Evolutionary conservation across 2,797 vertebrate genomes (phyloP).

Genomic region (Chiloscyllium punctatum): DNA sequence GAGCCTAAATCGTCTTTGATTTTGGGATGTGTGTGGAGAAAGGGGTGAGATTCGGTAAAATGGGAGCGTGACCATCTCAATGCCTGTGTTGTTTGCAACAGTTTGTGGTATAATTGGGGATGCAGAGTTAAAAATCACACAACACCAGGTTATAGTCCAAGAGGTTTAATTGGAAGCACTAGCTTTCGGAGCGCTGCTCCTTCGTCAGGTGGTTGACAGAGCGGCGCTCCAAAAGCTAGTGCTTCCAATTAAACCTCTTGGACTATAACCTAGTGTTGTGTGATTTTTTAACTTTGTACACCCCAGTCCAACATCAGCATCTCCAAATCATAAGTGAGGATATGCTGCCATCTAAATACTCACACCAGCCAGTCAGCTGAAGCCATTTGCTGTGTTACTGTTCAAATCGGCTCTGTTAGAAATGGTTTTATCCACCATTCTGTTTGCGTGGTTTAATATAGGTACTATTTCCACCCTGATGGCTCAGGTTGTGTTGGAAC

Average conservation of each 20-base stretch:
- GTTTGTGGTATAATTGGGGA: neutral
- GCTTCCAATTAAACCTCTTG: too few relatives aligned
- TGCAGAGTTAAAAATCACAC: too few relatives aligned
- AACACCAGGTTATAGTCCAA: too few relatives aligned
- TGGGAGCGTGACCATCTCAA: neutral
- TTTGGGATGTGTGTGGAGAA: neutral
- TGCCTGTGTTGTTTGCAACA: neutral
- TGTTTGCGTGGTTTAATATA: neutral
- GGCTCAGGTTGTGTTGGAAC: neutral
- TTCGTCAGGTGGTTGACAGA: too few relatives aligned
- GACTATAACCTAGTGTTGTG: too few relatives aligned
- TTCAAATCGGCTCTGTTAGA: neutral
- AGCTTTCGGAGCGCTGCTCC: too few relatives aligned
- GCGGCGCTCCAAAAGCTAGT: too few relatives aligned
- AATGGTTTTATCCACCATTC: neutral
- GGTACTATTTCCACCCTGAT: neutral
- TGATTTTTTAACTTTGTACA: too few relatives aligned
- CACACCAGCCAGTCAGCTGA: neutral
- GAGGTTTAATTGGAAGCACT: too few relatives aligned
- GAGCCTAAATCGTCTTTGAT: neutral
- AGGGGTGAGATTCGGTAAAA: neutral
- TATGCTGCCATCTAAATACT: neutral
- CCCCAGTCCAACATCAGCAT: too few relatives aligned
- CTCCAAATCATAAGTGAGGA: neutral
- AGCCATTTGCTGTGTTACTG: neutral